Conservation (phyloP, 2,888 invertebrate genomes). For the Megaustenia siamemsis region DNA sequence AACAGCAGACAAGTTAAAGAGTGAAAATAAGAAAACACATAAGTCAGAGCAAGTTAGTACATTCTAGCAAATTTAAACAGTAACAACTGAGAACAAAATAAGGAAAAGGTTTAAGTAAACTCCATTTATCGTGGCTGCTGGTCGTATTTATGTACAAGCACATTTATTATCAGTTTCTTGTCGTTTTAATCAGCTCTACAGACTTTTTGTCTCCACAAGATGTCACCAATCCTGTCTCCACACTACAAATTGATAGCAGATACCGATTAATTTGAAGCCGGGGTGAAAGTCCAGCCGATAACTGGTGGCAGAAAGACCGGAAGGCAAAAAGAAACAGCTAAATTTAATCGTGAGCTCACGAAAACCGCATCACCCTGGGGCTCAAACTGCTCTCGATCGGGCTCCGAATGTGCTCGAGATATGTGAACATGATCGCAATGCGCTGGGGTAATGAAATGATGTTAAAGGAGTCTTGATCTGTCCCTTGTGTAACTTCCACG, state of each 20-base stretch:
- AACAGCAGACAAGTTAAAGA: no score
- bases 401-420: background rate
- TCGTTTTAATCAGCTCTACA: no score
- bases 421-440: background rate
- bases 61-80: no score
- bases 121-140: no score
- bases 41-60: no score
- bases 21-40: no score
- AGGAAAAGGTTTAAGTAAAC: no score
- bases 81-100: no score
- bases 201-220: no score
- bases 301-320: background rate
- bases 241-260: background rate
- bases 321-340: background rate
- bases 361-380: background rate
- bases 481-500: constrained; percentile 16
- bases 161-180: no score
- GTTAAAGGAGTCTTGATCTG: constrained; percentile 36
- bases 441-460: constrained; percentile 31
- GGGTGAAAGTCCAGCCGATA: background rate
- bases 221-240: background rate
- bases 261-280: background rate
- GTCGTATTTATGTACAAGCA: no score
- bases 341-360: constrained; percentile 2
- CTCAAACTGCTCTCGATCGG: background rate